Base-by-base conservation (phyloP, 2,888 invertebrate species). In the Polydesmus complanatus region DNA sequence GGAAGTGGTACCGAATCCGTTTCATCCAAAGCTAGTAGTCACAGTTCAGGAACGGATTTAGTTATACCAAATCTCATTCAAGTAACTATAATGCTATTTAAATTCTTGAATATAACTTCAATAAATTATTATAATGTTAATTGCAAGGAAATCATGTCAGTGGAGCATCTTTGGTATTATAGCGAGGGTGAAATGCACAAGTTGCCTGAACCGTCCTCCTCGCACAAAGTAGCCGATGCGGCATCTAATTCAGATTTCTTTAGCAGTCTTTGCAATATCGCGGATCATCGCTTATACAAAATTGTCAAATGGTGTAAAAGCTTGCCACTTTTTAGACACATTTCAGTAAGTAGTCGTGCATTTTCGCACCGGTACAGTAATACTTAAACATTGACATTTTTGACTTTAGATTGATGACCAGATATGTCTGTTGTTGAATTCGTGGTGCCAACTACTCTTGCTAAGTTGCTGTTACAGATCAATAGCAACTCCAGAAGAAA, bases 261-360 rank as follows among this genome's bases (percentile, higher is more conserved):
- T 58, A 88, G 89, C 1, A 90, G 89, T 75, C 79, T 93, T 70
- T 92, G 91, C 78, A 88, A 89, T 72, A 92, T 93, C 64, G 95
- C 95, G 54, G 96, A 96, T 75, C 90, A 94, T 74, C 80, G 95
- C 55, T 81, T 96, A 21, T 96, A 95, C 74, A 93, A 95, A 78
- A 93, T 96, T 68, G 96, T 96, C 65, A 93, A 95, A 73, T 96
- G 96, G 96, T 95, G 95, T 78, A 91, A 96, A 74, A 94, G 93
- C 74, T 77, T 96, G 73, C 95, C 96, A 19, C 81, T 96, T 26
- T 96, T 96, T 74, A 92, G 94, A 73, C 91, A 93, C 75, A 94
- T 96, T 69, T 90, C 92, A 70, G 91, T 91, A 70, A 50, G 52
- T 49, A 37, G 3, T 18, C n/a, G n/a, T n/a, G n/a, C n/a, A n/a